These are phyloP conservation scores for Rhamphomyia laevipes DNA, from an alignment of 2,888 invertebrate genomes.

Conservation along the genomic window DNA sequence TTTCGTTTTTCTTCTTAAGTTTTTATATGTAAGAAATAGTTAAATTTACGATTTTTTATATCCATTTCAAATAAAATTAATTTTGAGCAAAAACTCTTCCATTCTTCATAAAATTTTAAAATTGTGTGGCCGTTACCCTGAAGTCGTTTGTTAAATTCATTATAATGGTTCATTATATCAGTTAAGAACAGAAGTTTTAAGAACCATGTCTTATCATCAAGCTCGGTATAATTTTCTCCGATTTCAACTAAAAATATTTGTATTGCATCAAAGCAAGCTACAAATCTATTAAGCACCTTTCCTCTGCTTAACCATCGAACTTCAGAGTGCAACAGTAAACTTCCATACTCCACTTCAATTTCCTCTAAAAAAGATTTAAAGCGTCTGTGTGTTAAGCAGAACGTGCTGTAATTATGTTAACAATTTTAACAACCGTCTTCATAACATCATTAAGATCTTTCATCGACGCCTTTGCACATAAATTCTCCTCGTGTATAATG, in stretches of 20 bases:
- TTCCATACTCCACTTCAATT: neutral
- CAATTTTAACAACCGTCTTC: neutral
- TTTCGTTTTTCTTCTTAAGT: no score
- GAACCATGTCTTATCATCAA: neutral
- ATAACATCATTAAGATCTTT: neutral
- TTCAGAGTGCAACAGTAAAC: neutral
- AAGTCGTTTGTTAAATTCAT: no score
- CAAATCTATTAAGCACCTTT: neutral
- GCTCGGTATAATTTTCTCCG: neutral
- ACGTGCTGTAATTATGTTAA: neutral
- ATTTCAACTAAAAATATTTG: neutral
- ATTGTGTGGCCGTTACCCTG: no score
- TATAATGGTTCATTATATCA: no score
- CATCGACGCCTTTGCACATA: constrained; percentile 1
- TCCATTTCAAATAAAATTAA: no score
- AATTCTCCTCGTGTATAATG: neutral
- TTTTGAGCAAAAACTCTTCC: no score
- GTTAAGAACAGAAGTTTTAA: neutral
- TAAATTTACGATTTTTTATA: no score
- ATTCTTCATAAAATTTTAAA: no score
- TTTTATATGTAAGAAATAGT: no score
- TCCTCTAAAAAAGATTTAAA: neutral
- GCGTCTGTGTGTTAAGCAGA: constrained; percentile 1
- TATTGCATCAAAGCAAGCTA: neutral
- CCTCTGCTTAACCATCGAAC: neutral